These are phyloP conservation scores for Amyelois transitella DNA, from an alignment of 1,140 invertebrate genomes.

Conservation along the genomic window DNA sequence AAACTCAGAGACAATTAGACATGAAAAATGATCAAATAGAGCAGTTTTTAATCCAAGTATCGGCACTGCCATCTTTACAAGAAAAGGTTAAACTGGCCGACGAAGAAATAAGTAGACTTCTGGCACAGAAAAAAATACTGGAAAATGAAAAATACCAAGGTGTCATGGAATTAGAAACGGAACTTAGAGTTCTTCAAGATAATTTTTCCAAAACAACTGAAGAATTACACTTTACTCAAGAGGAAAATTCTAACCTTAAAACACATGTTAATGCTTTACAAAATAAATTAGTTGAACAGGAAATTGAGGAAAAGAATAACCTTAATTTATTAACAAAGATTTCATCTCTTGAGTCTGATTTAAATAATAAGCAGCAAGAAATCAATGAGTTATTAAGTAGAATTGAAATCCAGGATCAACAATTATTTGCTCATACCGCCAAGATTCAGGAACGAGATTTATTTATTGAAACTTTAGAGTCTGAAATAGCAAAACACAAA, in stretches of 20 bases:
- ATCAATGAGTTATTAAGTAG: constrained; percentile 45
- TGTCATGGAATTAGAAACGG: constrained; percentile 25
- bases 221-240: constrained; percentile 37
- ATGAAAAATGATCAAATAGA: constrained; percentile 48
- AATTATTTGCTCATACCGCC: constrained; percentile 70
- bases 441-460: constrained; percentile 83
- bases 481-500: constrained; percentile 79
- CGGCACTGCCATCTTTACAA: constrained; percentile 46
- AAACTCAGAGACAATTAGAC: constrained; percentile 57
- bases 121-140: constrained; percentile 31
- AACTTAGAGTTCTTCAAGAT: constrained; percentile 39
- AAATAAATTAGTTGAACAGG: constrained; percentile 60
- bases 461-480: constrained; percentile 82
- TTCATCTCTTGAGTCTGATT: constrained; percentile 55
- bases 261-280: constrained; percentile 43
- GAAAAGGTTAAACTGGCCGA: constrained; percentile 55
- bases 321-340: constrained; percentile 59
- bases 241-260: constrained; percentile 52
- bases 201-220: constrained; percentile 26
- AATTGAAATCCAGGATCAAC: constrained; percentile 47
- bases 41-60: constrained; percentile 46
- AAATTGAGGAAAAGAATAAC: constrained; percentile 63
- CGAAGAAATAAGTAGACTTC: constrained; percentile 45
- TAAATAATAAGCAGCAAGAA: constrained; percentile 54
- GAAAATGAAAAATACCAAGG: constrained; percentile 40